Evolutionary conservation across 2,113 vertebrate genomes (phyloP).

Genomic region (Sprattus sprattus): DNA sequence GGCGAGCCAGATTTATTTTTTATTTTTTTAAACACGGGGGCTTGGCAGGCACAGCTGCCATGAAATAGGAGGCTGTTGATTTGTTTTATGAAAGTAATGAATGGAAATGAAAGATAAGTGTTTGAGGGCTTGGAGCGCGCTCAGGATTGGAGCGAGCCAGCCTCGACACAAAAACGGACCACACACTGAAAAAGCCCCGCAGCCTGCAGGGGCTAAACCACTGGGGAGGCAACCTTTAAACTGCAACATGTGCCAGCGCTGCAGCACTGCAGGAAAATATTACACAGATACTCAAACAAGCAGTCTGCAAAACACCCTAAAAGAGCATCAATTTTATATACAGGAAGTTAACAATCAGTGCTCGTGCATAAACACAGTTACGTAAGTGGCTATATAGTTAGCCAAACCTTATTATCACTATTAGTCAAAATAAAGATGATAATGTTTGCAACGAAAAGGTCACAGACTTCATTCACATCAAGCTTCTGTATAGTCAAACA

Average conservation of each 20-base stretch:
- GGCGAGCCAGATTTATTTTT: neutral
- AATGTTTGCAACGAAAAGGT: neutral
- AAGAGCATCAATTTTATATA: no score
- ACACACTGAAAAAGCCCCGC: neutral
- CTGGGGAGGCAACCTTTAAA: neutral
- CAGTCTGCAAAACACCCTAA: no score
- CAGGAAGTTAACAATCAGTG: no score
- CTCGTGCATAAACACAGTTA: no score
- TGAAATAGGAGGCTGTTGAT: slow-evolving; percentile 15
- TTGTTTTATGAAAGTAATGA: slow-evolving; percentile 29
- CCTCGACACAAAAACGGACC: neutral
- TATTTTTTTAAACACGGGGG: neutral
- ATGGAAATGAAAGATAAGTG: slow-evolving; percentile 25
- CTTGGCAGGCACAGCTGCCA: neutral
- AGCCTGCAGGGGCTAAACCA: neutral
- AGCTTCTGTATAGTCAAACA: neutral
- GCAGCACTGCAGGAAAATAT: neutral
- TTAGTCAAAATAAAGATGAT: no score
- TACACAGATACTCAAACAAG: no score
- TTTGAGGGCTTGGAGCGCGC: neutral
- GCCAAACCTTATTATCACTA: no score
- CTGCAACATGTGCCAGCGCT: neutral
- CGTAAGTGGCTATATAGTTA: no score
- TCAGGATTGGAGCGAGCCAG: neutral
- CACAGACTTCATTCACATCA: neutral